Evolutionary conservation across 2,797 vertebrate genomes (phyloP).

Genomic region (Lacerta agilis): DNA sequence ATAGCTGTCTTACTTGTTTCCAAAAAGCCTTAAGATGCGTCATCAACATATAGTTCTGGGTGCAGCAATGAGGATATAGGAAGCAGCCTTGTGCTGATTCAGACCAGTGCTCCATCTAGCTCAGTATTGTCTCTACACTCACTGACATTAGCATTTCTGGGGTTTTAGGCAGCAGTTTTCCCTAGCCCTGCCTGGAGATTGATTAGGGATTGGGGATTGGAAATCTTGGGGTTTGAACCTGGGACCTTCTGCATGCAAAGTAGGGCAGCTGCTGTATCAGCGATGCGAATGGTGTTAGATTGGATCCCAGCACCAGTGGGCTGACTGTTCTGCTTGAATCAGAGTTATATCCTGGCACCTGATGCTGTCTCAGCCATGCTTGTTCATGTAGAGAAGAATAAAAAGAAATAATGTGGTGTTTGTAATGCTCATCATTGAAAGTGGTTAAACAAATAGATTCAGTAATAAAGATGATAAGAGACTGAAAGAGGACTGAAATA

Average conservation of each 20-base stretch:
- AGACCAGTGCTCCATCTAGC: too few relatives aligned
- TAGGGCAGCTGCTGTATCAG: background rate
- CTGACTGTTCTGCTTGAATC: background rate
- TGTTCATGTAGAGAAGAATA: background rate
- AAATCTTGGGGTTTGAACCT: too few relatives aligned
- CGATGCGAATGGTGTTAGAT: background rate
- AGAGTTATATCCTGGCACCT: background rate
- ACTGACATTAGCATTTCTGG: too few relatives aligned
- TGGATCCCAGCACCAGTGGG: background rate
- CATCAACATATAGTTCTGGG: background rate
- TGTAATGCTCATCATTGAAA: background rate
- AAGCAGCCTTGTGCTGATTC: too few relatives aligned
- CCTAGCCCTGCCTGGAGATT: too few relatives aligned
- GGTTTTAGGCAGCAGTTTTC: too few relatives aligned
- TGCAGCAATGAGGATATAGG: background rate
- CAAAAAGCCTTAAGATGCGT: background rate
- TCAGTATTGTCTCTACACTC: too few relatives aligned
- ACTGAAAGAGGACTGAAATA: too few relatives aligned
- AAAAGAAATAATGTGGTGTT: background rate
- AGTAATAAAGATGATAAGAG: too few relatives aligned
- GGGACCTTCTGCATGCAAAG: too few relatives aligned
- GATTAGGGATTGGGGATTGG: too few relatives aligned
- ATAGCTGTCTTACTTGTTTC: background rate
- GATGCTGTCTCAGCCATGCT: background rate
- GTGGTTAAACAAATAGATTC: too few relatives aligned